Conservation (phyloP, 2,113 vertebrate genomes). For the Meles meles region DNA sequence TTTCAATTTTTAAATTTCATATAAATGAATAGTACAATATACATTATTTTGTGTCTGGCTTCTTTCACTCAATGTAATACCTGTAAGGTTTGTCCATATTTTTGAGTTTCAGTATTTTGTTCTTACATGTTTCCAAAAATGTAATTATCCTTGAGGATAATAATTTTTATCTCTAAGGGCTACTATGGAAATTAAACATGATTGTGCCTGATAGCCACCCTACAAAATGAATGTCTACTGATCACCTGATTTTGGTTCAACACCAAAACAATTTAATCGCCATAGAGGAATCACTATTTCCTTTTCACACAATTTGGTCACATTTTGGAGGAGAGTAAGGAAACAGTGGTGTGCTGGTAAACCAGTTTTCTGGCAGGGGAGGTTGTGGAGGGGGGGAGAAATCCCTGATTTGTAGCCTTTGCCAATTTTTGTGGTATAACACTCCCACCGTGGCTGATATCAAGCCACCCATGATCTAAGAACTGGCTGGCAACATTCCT, state of each 20-base stretch:
- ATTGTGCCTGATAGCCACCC: background rate
- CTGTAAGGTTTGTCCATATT: background rate
- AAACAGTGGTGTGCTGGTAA: background rate
- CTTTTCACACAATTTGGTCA: background rate
- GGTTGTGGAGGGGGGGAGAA: rapidly evolving
- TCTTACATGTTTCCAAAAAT: background rate
- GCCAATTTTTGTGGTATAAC: background rate
- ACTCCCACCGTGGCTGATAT: background rate
- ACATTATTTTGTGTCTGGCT: background rate
- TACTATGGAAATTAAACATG: background rate
- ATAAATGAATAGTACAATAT: background rate
- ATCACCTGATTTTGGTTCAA: background rate
- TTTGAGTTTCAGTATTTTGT: background rate
- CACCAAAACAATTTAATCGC: background rate
- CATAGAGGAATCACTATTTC: background rate
- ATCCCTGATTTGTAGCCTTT: background rate
- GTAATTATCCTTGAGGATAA: background rate
- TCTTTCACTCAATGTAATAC: background rate
- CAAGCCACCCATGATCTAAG: background rate
- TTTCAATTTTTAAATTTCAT: background rate
- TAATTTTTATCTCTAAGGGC: background rate
- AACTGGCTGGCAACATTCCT: background rate
- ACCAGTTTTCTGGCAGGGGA: background rate
- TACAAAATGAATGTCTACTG: background rate
- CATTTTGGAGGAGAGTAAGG: background rate